These are phyloP conservation scores for Mormoops blainvillei DNA, from an alignment of 2,113 vertebrate species.

Conservation along the genomic window DNA sequence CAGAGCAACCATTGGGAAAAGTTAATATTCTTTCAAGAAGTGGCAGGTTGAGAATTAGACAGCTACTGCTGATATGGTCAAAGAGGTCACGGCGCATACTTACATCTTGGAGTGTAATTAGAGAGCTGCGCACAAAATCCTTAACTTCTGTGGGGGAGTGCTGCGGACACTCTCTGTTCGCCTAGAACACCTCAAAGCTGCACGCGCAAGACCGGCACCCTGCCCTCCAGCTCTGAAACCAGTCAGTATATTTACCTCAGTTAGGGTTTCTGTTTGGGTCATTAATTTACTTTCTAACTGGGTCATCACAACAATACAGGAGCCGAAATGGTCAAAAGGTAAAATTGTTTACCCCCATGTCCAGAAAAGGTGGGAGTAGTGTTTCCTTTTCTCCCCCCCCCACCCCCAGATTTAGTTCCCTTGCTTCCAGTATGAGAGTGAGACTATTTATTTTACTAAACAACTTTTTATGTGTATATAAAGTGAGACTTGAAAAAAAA, in stretches of 20 bases:
- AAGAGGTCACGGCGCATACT: background rate
- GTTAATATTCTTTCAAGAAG: conserved; percentile 1
- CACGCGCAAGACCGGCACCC: background rate
- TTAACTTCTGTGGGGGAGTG: background rate
- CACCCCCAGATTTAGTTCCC: background rate
- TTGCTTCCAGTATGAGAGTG: background rate
- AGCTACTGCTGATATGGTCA: background rate
- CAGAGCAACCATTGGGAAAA: background rate
- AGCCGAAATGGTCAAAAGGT: background rate
- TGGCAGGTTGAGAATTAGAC: background rate
- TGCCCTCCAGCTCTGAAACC: background rate
- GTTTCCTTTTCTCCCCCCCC: background rate
- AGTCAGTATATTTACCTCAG: background rate
- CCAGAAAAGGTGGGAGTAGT: background rate
- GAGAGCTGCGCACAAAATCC: background rate
- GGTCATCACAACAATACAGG: background rate
- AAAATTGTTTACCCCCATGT: background rate
- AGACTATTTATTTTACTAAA: background rate
- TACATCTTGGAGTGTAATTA: conserved; percentile 8
- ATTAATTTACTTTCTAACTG: background rate
- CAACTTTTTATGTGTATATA: background rate
- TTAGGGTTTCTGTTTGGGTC: background rate
- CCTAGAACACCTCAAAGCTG: background rate
- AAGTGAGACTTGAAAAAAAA: background rate
- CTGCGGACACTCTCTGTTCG: background rate